Conservation (phyloP, 2,113 vertebrate species). For the Spheniscus mendiculus region DNA sequence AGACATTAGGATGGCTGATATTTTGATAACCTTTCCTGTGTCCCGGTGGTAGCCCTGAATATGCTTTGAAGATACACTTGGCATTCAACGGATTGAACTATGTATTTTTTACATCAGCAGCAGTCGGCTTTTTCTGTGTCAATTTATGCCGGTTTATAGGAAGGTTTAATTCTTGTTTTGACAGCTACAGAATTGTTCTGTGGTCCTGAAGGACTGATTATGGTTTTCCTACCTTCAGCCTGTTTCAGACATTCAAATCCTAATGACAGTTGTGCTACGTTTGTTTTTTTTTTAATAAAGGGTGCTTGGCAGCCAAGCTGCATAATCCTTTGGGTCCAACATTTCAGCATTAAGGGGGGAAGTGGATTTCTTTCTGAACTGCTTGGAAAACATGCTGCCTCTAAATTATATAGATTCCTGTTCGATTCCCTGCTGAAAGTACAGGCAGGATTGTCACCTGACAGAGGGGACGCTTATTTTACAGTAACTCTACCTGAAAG, state of each 20-base stretch:
- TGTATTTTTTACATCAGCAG: not conserved
- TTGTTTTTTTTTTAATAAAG: conserved; percentile 15
- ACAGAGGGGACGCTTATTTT: not conserved
- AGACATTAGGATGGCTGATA: not conserved
- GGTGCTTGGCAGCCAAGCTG: not conserved
- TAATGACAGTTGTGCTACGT: not conserved
- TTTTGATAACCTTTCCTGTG: not conserved
- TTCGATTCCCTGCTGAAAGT: not conserved
- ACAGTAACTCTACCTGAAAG: not conserved
- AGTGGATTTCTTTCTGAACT: not conserved
- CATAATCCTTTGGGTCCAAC: not conserved
- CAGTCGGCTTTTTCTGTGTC: not conserved
- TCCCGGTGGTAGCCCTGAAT: not conserved
- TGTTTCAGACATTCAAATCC: conserved; percentile 15
- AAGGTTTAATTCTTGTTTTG: conserved; percentile 58
- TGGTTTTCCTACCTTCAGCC: not conserved
- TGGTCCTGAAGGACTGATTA: conserved; percentile 48
- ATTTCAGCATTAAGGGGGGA: not conserved
- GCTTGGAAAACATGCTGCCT: not conserved
- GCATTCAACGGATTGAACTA: not conserved
- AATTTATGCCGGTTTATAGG: not conserved
- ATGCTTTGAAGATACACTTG: not conserved
- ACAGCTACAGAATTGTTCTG: conserved; percentile 11
- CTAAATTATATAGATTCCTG: not conserved
- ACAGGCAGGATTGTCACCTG: not conserved